Percentiles rank a stretch among this genome's conserved stretches.
Evolutionary conservation across 2,888 invertebrate genomes (phyloP).

Genomic region (Auanema freiburgensis): DNA sequence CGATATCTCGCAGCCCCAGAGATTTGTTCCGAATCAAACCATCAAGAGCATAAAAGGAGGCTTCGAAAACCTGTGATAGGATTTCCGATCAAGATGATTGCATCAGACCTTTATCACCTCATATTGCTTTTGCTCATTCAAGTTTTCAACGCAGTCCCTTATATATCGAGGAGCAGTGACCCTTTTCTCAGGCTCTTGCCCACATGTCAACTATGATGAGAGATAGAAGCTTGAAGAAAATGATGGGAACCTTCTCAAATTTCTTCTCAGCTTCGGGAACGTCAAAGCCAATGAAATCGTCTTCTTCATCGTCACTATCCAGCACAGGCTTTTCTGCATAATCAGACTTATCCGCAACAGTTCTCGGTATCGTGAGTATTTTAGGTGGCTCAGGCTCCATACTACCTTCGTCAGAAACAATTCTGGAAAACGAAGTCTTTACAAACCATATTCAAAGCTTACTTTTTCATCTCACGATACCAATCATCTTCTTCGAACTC

Average conservation of each 20-base stretch:
- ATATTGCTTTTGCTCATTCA: constrained; percentile 19
- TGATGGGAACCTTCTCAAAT: not conserved
- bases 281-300: constrained; percentile 10
- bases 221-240: not conserved
- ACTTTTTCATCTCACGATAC: constrained; percentile 15
- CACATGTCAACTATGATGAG: constrained; percentile 17
- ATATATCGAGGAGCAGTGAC: constrained; percentile 14
- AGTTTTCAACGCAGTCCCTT: constrained; percentile 13
- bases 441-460: not conserved
- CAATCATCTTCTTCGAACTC: constrained; percentile 18
- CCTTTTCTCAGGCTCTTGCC: constrained; percentile 13
- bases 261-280: constrained; percentile 12
- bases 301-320: constrained; percentile 19
- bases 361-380: not conserved
- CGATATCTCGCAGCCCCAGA: constrained; percentile 16
- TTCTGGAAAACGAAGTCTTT: not conserved
- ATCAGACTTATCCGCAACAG: not conserved
- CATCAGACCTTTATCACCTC: constrained; percentile 8
- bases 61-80: constrained; percentile 18
- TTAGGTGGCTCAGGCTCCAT: not conserved
- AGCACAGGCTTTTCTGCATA: not conserved
- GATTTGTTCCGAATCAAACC: constrained; percentile 17
- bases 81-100: not conserved
- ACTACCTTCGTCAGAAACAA: not conserved
- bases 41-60: constrained; percentile 13